Conservation (phyloP, 2,888 invertebrate genomes). For the Frankliniella intonsa region DNA sequence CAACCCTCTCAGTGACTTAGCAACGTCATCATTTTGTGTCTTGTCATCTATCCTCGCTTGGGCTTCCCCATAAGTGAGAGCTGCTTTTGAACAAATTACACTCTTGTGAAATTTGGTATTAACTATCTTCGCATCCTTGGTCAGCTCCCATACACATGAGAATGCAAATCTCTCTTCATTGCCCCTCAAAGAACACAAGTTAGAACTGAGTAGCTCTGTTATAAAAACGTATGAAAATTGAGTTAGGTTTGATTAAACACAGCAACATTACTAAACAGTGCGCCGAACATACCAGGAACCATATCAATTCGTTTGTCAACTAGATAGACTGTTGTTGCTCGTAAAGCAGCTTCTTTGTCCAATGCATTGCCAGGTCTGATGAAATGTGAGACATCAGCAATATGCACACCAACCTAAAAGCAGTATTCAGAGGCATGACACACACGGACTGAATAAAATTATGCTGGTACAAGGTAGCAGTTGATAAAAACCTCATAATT, state of each 20-base stretch:
- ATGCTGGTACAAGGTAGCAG: not conserved
- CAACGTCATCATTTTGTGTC: constrained; percentile 63
- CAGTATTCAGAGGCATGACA: constrained; percentile 20
- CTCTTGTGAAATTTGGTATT: constrained; percentile 84
- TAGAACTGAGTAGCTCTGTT: constrained; percentile 82
- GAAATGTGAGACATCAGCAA: constrained; percentile 97
- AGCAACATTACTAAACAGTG: not conserved
- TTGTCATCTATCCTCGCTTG: constrained; percentile 88
- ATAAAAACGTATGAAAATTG: constrained; percentile 40
- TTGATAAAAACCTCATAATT: constrained; percentile 58
- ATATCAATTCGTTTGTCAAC: constrained; percentile 89
- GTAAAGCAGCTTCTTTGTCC: constrained; percentile 85
- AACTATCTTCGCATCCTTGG: constrained; percentile 74
- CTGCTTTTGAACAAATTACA: constrained; percentile 82
- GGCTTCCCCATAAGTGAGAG: constrained; percentile 96
- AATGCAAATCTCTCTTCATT: constrained; percentile 91
- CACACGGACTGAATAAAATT: constrained; percentile 1
- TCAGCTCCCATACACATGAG: constrained; percentile 93
- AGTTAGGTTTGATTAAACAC: constrained; percentile 27
- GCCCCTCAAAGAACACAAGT: constrained; percentile 89
- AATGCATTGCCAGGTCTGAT: constrained; percentile 88
- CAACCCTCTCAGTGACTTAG: constrained; percentile 71
- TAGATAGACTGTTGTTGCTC: constrained; percentile 95
- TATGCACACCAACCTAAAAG: constrained; percentile 84
- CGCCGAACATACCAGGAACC: constrained; percentile 55